A percentile compares a stretch with the other conserved stretches of the same genome.
Conservation (phyloP, 2,113 vertebrate genomes). For the Phoenicopterus ruber region DNA sequence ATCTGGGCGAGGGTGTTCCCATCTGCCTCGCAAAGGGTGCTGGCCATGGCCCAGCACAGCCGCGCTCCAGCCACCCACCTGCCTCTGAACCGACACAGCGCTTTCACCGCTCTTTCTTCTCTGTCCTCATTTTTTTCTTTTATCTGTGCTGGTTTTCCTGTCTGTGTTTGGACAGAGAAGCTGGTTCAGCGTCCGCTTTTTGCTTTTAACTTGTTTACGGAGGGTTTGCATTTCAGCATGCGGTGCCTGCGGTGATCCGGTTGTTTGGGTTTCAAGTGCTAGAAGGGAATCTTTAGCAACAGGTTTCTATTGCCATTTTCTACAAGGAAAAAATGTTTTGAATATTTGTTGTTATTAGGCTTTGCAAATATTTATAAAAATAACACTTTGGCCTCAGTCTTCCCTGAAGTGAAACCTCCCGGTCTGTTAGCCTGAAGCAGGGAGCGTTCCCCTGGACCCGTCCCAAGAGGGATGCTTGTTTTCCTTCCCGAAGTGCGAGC, state of each 20-base stretch:
- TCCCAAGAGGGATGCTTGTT: not conserved
- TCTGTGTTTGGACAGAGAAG: not conserved
- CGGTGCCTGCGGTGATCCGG: not conserved
- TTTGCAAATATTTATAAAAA: not conserved
- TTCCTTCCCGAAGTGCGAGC: not conserved
- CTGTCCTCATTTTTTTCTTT: not conserved
- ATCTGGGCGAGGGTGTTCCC: not conserved
- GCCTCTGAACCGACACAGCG: fast-evolving
- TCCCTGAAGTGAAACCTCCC: not conserved
- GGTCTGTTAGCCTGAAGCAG: not conserved
- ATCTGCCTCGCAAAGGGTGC: not conserved
- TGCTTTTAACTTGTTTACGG: not conserved
- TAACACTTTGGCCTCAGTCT: not conserved
- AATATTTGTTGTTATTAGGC: not conserved
- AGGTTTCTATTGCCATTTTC: not conserved
- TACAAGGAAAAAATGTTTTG: not conserved
- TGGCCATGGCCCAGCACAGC: not conserved
- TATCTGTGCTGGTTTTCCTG: not conserved
- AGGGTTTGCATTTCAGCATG: not conserved
- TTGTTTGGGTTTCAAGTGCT: not conserved
- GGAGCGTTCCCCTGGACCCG: not conserved
- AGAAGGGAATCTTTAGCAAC: not conserved
- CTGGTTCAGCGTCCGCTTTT: not conserved
- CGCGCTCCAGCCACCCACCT: not conserved
- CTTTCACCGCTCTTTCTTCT: not conserved